phyloP scores from a whole-genome alignment of 2,888 invertebrate species.

The Selenia dentaria region DNA sequence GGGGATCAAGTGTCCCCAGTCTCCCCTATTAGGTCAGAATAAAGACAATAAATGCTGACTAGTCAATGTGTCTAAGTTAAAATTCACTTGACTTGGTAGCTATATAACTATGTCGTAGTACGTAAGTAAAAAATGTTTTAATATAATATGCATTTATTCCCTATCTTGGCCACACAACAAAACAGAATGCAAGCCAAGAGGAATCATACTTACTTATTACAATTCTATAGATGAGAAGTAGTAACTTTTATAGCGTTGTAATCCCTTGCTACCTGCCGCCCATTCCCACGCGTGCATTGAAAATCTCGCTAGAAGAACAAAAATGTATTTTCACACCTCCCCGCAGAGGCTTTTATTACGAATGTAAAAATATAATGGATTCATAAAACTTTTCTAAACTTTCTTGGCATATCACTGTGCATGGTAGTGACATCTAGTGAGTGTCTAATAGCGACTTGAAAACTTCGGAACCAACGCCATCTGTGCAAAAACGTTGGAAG shows the following conservation, averaged over 20 bases:
- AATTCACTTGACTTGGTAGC: no score
- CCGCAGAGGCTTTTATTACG: conserved; percentile 68
- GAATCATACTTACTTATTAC: no score
- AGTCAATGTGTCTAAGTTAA: no score
- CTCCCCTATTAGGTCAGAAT: no score
- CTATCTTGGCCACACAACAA: neutral
- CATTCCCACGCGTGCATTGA: conserved; percentile 69
- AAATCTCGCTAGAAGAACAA: conserved; percentile 63
- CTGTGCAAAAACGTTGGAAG: conserved; percentile 2
- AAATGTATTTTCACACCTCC: conserved; percentile 82
- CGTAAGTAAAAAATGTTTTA: no score
- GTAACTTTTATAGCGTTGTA: conserved; percentile 19
- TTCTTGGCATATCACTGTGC: conserved; percentile 48
- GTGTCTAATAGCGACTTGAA: conserved; percentile 45
- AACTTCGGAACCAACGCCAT: conserved; percentile 60
- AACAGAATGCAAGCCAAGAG: conserved; percentile 5
- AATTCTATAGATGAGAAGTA: neutral
- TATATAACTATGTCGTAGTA: no score
- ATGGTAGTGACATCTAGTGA: conserved; percentile 57
- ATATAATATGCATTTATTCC: no score
- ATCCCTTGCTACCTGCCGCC: conserved; percentile 46
- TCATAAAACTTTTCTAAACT: conserved; percentile 48
- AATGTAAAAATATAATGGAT: conserved; percentile 76
- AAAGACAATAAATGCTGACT: no score
- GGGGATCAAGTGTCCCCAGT: no score